phyloP scores from a whole-genome alignment of 2,797 vertebrate species.

The Gobio occitaniae region DNA sequence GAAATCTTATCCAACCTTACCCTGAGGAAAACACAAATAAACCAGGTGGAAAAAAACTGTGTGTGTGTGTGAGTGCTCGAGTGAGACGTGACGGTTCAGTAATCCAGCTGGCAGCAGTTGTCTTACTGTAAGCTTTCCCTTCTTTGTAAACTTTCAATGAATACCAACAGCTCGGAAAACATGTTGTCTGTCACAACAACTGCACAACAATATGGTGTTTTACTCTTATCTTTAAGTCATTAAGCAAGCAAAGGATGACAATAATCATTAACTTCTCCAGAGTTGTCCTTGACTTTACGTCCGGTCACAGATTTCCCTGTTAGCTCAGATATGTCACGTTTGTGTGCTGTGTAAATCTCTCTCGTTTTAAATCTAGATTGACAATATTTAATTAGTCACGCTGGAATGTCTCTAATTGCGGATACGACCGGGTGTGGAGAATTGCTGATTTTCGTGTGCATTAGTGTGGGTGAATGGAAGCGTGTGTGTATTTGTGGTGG shows the following conservation, averaged over 20 bases:
- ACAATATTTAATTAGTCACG: constrained; percentile 39
- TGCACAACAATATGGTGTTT: neutral
- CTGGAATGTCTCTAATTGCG: constrained; percentile 35
- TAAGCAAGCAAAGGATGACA: neutral
- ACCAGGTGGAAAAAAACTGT: neutral
- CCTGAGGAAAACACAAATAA: neutral
- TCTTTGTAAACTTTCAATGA: constrained; percentile 3
- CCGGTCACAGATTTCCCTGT: constrained; percentile 9
- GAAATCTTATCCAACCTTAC: constrained; percentile 1
- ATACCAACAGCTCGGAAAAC: neutral
- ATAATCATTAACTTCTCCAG: constrained; percentile 15
- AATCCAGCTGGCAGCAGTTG: neutral
- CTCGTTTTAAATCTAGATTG: constrained; percentile 17
- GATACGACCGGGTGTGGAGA: neutral
- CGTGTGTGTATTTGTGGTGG: constrained; percentile 27
- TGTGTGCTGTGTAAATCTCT: constrained; percentile 33
- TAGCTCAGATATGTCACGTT: constrained; percentile 19
- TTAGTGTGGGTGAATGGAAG: constrained; percentile 5
- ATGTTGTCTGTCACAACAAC: neutral
- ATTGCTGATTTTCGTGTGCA: constrained; percentile 2
- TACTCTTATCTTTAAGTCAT: neutral
- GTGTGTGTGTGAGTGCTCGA: neutral
- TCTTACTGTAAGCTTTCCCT: constrained; percentile 24
- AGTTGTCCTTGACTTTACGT: constrained; percentile 31
- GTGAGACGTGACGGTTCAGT: constrained; percentile 7